phyloP scores from a whole-genome alignment of 1,140 invertebrate species.

The Bombus confusus region DNA sequence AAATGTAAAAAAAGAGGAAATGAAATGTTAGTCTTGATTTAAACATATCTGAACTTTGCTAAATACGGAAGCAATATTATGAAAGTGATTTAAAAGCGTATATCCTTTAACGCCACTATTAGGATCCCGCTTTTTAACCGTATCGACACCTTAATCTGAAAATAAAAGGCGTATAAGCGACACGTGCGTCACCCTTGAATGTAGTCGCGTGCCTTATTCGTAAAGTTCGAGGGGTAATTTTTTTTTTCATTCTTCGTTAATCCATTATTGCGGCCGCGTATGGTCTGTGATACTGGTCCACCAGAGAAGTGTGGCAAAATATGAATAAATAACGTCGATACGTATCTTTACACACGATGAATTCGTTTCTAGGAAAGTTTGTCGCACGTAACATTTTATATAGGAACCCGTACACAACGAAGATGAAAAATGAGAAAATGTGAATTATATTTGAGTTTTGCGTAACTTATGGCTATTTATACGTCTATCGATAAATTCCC shows the following conservation, averaged over 20 bases:
- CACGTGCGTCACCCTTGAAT: conserved; percentile 55
- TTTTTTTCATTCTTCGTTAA: conserved; percentile 45
- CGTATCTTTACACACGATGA: background rate
- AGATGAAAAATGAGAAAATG: no score
- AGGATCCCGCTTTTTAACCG: conserved; percentile 37
- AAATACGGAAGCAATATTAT: background rate
- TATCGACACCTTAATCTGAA: conserved; percentile 57
- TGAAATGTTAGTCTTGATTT: background rate
- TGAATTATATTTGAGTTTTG: background rate
- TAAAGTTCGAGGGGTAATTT: conserved; percentile 31
- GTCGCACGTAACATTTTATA: background rate
- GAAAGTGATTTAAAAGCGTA: background rate
- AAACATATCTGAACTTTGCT: background rate
- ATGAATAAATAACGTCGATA: conserved; percentile 6
- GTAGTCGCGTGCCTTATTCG: conserved; percentile 46
- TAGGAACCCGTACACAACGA: background rate
- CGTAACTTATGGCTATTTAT: background rate
- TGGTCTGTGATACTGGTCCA: background rate
- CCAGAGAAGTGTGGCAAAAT: background rate
- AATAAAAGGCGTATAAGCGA: conserved; percentile 60
- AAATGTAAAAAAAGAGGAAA: background rate
- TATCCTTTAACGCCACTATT: conserved; percentile 51
- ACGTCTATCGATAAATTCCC: background rate
- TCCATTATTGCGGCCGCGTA: conserved; percentile 46
- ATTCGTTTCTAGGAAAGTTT: background rate